Conservation (phyloP, 2,888 invertebrate genomes). For the Apamea anceps region DNA sequence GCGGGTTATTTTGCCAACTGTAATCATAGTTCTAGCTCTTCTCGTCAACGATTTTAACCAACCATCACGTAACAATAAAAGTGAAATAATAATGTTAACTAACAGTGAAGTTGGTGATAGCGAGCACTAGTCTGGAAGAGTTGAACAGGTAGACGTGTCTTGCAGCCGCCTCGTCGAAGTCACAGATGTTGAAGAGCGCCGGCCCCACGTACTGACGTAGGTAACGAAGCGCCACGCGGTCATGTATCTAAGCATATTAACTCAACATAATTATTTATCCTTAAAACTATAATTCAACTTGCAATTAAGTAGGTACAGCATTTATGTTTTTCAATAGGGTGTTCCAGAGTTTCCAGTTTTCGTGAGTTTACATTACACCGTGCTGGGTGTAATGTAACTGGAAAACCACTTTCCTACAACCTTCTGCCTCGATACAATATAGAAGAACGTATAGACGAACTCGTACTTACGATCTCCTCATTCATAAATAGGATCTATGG, state of each 20-base stretch:
- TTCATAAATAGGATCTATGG: neutral
- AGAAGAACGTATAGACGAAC: too few species aligned
- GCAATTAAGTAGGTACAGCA: neutral
- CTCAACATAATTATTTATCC: neutral
- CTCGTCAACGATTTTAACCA: neutral
- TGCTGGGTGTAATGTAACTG: neutral
- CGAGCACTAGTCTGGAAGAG: conserved; percentile 81
- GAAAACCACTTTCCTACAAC: neutral
- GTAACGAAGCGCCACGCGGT: conserved; percentile 78
- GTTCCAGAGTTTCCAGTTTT: neutral
- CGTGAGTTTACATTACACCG: neutral
- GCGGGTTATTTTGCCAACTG: neutral
- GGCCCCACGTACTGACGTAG: conserved; percentile 78
- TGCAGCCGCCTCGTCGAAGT: conserved; percentile 64
- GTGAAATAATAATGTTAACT: conserved; percentile 41
- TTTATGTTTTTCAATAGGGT: too few species aligned
- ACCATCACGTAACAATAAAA: neutral
- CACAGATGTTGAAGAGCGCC: conserved; percentile 80
- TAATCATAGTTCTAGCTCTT: neutral
- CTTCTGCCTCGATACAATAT: neutral
- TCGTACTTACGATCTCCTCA: neutral
- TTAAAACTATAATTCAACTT: neutral
- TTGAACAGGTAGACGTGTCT: conserved; percentile 81
- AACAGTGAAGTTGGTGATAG: conserved; percentile 83
- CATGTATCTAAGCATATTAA: conserved; percentile 73